A percentile compares a stretch with the other conserved stretches of the same genome.
Conservation (phyloP, 2,113 vertebrate genomes). For the Tursiops truncatus region DNA sequence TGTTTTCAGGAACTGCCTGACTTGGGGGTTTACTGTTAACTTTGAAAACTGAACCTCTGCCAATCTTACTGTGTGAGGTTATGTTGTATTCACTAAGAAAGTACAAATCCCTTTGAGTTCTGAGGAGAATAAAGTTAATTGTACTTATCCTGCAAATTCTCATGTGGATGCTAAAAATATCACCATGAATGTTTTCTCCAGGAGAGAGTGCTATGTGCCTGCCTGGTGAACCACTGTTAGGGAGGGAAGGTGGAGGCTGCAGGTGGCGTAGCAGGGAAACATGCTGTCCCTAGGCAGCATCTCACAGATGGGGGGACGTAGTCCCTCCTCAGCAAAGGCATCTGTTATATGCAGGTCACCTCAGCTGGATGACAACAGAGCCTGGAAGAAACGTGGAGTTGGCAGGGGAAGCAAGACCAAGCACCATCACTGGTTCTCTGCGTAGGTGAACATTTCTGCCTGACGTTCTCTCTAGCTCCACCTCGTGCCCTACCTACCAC, state of each 20-base stretch:
- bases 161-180: neutral
- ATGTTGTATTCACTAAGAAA: neutral
- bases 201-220: neutral
- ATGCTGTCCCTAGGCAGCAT: neutral
- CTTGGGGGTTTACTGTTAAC: neutral
- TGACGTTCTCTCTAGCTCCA: neutral
- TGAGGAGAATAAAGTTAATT: neutral
- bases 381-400: neutral
- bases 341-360: neutral
- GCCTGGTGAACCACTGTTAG: neutral
- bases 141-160: constrained; percentile 21
- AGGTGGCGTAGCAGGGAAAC: neutral
- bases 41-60: neutral
- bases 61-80: neutral
- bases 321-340: neutral
- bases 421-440: neutral
- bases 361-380: neutral
- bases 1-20: neutral
- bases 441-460: neutral
- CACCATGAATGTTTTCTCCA: neutral
- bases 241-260: neutral
- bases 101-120: neutral
- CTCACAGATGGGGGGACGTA: neutral
- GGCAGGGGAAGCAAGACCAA: neutral
- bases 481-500: too few species aligned